These are phyloP conservation scores for Drosophila paramelanica DNA, from an alignment of 2,888 invertebrate genomes.

Conservation along the genomic window DNA sequence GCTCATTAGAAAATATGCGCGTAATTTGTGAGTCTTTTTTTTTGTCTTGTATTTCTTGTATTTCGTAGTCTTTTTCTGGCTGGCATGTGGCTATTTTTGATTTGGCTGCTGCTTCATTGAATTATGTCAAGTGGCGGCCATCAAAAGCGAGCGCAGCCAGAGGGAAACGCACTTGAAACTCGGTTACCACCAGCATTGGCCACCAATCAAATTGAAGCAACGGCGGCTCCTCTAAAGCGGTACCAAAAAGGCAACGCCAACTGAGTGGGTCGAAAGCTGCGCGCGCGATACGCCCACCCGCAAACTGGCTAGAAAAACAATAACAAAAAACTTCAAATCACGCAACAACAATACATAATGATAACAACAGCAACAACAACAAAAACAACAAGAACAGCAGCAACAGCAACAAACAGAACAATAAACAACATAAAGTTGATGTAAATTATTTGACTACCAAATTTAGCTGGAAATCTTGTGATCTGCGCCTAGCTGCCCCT, in stretches of 20 bases:
- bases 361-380: slow-evolving; percentile 37
- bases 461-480: slow-evolving; percentile 77
- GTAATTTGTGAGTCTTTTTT: slow-evolving; percentile 71
- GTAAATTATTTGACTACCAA: slow-evolving; percentile 81
- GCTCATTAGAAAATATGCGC: slow-evolving; percentile 80
- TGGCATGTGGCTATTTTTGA: slow-evolving; percentile 63
- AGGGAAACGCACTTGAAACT: slow-evolving; percentile 70
- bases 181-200: slow-evolving; percentile 61
- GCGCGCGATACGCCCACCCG: slow-evolving; percentile 73
- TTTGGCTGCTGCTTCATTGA: slow-evolving; percentile 59
- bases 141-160: slow-evolving; percentile 15
- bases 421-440: slow-evolving; percentile 70
- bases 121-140: slow-evolving; percentile 76
- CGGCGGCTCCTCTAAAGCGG: slow-evolving; percentile 63
- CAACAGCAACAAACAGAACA: slow-evolving; percentile 54
- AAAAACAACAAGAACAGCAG: background rate
- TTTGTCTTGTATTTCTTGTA: background rate
- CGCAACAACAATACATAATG: slow-evolving; percentile 53
- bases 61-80: background rate
- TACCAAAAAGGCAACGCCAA: slow-evolving; percentile 72
- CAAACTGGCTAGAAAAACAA: slow-evolving; percentile 51
- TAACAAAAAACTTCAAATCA: slow-evolving; percentile 77
- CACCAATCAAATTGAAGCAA: slow-evolving; percentile 65
- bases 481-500: slow-evolving; percentile 45
- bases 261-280: slow-evolving; percentile 68